Evolutionary conservation across 2,888 invertebrate species (phyloP).

Genomic region (Carpatolechia fugitivella): DNA sequence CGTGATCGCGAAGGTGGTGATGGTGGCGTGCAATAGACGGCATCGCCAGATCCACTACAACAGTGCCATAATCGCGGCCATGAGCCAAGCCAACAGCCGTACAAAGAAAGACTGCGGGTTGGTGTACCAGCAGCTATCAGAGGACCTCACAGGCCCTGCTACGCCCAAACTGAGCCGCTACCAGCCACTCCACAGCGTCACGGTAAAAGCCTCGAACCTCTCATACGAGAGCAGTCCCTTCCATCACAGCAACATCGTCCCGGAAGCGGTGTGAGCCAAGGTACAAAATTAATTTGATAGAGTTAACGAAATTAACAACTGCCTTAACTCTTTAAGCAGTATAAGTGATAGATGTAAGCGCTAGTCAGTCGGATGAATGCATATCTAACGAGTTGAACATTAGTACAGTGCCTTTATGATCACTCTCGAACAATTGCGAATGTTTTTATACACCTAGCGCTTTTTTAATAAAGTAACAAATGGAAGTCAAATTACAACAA

Average conservation of each 20-base stretch:
- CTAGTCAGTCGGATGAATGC: constrained; percentile 67
- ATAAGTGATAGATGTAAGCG: constrained; percentile 70
- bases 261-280: constrained; percentile 78
- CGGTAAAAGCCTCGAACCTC: constrained; percentile 67
- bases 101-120: constrained; percentile 86
- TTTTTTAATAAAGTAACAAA: constrained; percentile 71
- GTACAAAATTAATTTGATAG: constrained; percentile 44
- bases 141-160: constrained; percentile 84
- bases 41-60: constrained; percentile 67
- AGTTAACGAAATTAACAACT: constrained; percentile 62
- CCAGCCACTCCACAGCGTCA: constrained; percentile 75
- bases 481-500: constrained; percentile 77
- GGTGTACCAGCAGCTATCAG: constrained; percentile 88
- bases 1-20: constrained; percentile 74
- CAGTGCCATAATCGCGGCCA: constrained; percentile 74
- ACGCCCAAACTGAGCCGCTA: constrained; percentile 85
- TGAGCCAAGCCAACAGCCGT: constrained; percentile 72
- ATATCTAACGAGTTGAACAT: constrained; percentile 41
- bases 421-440: constrained; percentile 62
- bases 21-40: constrained; percentile 55
- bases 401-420: constrained; percentile 61
- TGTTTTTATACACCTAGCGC: constrained; percentile 64
- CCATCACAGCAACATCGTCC: constrained; percentile 81
- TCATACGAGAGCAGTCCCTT: constrained; percentile 82
- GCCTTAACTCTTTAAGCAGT: constrained; percentile 68